A percentile compares a stretch with the other conserved stretches of the same genome.
Conservation (phyloP, 35 echinoderm and acorn worm species). For the Heliocidaris erythrogramma region DNA sequence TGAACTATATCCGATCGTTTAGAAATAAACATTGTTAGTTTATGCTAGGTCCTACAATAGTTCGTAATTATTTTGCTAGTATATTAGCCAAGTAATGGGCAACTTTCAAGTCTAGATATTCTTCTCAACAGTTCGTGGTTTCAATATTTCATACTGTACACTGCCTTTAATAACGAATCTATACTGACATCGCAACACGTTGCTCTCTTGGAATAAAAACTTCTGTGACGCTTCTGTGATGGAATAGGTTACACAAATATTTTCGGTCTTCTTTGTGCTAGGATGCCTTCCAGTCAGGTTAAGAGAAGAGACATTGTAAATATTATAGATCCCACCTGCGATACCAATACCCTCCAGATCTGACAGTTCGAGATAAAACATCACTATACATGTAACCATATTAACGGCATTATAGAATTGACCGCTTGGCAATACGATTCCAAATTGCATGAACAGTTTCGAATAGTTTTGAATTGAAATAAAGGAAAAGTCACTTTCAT, state of each 20-base stretch:
- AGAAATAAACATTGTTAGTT: too few relatives aligned
- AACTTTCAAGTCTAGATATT: neutral
- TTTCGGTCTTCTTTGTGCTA: neutral
- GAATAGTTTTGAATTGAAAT: neutral
- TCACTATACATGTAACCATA: neutral
- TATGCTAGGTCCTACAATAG: too few relatives aligned
- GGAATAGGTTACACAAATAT: neutral
- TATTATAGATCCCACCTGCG: neutral
- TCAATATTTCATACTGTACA: neutral
- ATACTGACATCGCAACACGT: neutral
- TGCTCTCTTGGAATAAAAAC: neutral
- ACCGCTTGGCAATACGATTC: neutral
- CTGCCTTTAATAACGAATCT: neutral
- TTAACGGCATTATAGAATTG: neutral
- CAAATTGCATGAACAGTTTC: neutral
- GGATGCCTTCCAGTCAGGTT: neutral
- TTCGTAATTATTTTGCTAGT: too few relatives aligned
- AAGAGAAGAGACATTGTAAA: constrained; percentile 1
- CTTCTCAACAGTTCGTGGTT: neutral
- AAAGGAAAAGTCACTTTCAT: neutral
- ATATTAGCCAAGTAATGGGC: too few relatives aligned
- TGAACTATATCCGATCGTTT: too few relatives aligned
- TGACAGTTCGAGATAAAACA: neutral
- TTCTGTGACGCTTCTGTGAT: neutral
- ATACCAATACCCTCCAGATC: neutral